Evolutionary conservation across 2,113 vertebrate genomes (phyloP).

Genomic region (human (Homo sapiens)): DNA sequence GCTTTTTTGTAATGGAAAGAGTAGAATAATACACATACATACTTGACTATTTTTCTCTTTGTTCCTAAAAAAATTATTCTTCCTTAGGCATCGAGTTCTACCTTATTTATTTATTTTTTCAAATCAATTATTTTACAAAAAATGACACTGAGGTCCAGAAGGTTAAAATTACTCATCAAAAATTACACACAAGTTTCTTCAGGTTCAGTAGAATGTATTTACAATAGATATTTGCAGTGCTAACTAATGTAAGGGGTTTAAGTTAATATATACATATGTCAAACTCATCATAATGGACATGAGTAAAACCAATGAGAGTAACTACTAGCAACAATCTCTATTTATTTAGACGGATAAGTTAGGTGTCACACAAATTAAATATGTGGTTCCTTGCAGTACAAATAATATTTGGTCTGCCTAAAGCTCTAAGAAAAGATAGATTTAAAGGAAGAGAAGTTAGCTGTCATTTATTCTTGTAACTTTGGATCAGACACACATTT

Average conservation of each 20-base stretch:
- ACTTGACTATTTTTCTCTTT: background rate
- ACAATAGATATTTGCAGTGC: background rate
- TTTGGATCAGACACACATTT: background rate
- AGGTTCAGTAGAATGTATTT: background rate
- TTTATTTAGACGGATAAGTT: background rate
- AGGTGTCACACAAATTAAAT: background rate
- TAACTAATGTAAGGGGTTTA: background rate
- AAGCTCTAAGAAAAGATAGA: background rate
- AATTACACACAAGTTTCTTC: background rate
- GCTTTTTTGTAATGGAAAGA: background rate
- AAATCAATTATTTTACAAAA: background rate
- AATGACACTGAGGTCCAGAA: background rate
- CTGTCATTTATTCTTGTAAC: background rate
- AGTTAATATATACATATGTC: background rate
- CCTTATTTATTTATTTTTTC: background rate
- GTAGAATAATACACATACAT: background rate
- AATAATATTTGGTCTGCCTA: constrained; percentile 19
- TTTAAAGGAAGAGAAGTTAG: background rate
- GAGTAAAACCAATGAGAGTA: background rate
- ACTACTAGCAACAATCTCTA: background rate
- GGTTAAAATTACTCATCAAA: background rate
- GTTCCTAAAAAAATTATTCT: background rate
- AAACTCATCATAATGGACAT: background rate
- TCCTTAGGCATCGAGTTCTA: background rate
- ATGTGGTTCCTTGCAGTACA: background rate